Conservation (phyloP, 2,888 invertebrate genomes). For the Leptopilina drosophilae region DNA sequence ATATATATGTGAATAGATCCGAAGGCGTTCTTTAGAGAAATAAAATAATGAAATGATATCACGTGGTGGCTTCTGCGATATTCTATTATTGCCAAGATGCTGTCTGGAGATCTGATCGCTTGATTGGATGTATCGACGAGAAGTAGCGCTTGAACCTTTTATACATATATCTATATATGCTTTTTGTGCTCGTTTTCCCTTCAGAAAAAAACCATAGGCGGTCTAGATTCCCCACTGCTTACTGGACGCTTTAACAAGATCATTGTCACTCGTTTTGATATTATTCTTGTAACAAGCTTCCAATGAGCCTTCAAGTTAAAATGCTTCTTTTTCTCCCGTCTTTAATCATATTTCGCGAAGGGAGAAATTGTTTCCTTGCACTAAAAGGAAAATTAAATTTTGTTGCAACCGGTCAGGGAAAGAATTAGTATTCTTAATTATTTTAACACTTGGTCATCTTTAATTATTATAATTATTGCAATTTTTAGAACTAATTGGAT, state of each 20-base stretch:
- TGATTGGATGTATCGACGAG: constrained; percentile 27
- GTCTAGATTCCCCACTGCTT: constrained; percentile 5
- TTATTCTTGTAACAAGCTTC: constrained; percentile 9
- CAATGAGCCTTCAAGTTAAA: background rate
- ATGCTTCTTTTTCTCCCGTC: background rate
- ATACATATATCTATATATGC: background rate
- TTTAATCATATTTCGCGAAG: too few relatives aligned
- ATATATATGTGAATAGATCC: constrained; percentile 37
- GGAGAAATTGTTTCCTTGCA: too few relatives aligned
- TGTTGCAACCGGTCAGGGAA: too few relatives aligned
- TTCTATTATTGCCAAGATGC: background rate
- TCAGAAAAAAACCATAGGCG: constrained; percentile 25
- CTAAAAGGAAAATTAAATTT: too few relatives aligned
- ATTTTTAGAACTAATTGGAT: too few relatives aligned
- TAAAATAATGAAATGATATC: constrained; percentile 31
- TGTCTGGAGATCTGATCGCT: constrained; percentile 8
- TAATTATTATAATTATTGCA: too few relatives aligned
- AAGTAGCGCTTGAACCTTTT: background rate
- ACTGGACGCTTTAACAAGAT: constrained; percentile 27
- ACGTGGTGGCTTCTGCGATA: constrained; percentile 52
- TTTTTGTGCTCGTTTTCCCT: background rate
- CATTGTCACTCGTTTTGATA: constrained; percentile 22
- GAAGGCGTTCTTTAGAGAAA: constrained; percentile 42
- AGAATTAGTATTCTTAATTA: too few relatives aligned
- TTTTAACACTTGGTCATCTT: too few relatives aligned